Base-by-base conservation (phyloP, 2,113 vertebrate species). In the Gymnarchus niloticus region DNA sequence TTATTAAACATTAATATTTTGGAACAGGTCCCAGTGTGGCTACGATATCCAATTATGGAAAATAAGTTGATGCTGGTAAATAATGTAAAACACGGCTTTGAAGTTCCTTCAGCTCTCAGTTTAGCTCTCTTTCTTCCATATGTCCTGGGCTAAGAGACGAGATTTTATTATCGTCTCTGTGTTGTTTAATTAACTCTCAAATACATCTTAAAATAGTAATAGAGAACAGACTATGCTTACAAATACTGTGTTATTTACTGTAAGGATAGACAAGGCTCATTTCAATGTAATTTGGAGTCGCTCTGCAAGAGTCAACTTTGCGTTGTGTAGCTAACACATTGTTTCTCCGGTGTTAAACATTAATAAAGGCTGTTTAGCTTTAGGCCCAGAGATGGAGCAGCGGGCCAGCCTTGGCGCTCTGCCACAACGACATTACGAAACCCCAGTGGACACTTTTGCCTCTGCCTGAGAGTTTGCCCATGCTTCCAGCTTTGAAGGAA, bases 11-110 rank as follows among this genome's bases (percentile, higher is more conserved):
- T 91, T 92, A 91, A 92, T 87, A 89, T 89, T 81, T 90, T 92
- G 91, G 92, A 92, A 91, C 69, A 81, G 87, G 91, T 91, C 91
- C 92, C 88, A 88, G 86, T 88, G 88, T 84, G 89, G 87, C 89
- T 89, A 81, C 87, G 88, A 90, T 92, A 92, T 88, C 87, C 89
- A 92, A 92, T 91, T 91, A 91, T 90, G 91, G 91, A 90, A 33
- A 92, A 93, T 91, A 91, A 91, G 92, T 91, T 91, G 90, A 92
- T 93, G 91, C 92, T 91, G 88, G 92, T 93, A 93, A 94, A 93
- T 93, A 93, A 92, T 91, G 89, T 91, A 91, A 92, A 92, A 91
- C 90, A 91, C 88, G 92, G 92, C 91, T 92, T 93, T 92, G 91
- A 93, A 92, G 91, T 92, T 90, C 88, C 89, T 85, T 56, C 44